Base-by-base conservation (phyloP, 1,140 invertebrate genomes). In the Hyles vespertilio region DNA sequence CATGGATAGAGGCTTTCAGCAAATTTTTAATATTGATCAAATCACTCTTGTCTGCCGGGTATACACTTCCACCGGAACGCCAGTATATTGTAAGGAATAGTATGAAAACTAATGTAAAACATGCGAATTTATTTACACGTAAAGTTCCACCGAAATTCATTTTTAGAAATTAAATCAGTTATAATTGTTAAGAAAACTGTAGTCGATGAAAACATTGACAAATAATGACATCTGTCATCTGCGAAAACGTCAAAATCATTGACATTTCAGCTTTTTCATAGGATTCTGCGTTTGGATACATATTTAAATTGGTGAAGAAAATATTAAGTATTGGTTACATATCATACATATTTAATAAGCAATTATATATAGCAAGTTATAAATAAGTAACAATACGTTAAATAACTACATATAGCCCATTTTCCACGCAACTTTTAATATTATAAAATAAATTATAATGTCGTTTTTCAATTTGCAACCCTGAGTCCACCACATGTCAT, bases 11-110 rank as follows among this genome's bases (percentile, higher is more conserved):
- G 10, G 93, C 93, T 61, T 92, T 92, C 3, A 98, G 85, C 51
- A 98, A 87, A 69, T 93, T 91, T 81, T 93, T 94, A 64, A 98
- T 87, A 79, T 94, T 96, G 10, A 94, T 83, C n/a, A 88, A 77
- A 77, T 87, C 80, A 57, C 67, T 77, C 68, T 85, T 86, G 7
- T 85, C 81, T 33, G 78, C 69, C 36, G 78, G 77, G 60, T 79
- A 74, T 12, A 60, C 65, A 10, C 69, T 43, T 44, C 70, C 65
- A 44, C 75, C 69, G 33, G 77, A 77, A 11, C 77, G 78, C 77
- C 73, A 84, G 65, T 80, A 83, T 64, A 82, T 79, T 59, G 93
- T 85, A 50, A 93, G 81, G 58, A 93, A 88, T 49, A 93, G 67
- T 67, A 92, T 74, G 61, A 92, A 84, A 63, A 88, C 55, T 58